A percentile compares a stretch with the other conserved stretches of the same genome.
These are phyloP conservation scores for Salvelinus namaycush DNA, from an alignment of 2,113 vertebrate genomes.

Conservation along the genomic window DNA sequence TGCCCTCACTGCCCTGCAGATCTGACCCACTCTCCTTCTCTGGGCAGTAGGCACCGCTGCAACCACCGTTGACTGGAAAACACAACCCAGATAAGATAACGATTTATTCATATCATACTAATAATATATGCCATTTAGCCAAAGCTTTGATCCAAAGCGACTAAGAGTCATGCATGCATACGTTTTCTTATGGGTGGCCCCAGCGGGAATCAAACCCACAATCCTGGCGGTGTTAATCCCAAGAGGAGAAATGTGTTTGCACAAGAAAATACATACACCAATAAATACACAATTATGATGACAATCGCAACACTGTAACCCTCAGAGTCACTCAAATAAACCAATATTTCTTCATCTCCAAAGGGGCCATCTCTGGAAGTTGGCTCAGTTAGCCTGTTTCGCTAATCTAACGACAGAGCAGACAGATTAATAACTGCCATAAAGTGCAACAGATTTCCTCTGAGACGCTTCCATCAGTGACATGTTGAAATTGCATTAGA, in stretches of 20 bases:
- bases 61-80: slow-evolving; percentile 76
- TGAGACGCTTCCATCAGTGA: slow-evolving; percentile 41
- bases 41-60: slow-evolving; percentile 73
- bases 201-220: too few species aligned
- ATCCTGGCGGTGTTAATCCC: too few species aligned
- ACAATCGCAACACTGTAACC: not conserved
- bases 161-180: too few species aligned
- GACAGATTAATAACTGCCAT: slow-evolving; percentile 19
- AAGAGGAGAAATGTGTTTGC: too few species aligned
- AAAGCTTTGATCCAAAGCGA: too few species aligned
- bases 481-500: slow-evolving; percentile 60
- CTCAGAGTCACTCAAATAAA: not conserved
- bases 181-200: too few species aligned
- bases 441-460: slow-evolving; percentile 31
- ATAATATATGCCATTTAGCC: not conserved
- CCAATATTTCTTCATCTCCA: too few species aligned
- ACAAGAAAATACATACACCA: too few species aligned
- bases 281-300: not conserved
- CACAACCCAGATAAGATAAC: slow-evolving; percentile 1
- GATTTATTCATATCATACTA: not conserved
- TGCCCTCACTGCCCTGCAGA: slow-evolving; percentile 66
- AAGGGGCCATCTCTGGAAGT: not conserved
- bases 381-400: not conserved
- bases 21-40: slow-evolving; percentile 79
- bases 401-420: slow-evolving; percentile 14